These are phyloP conservation scores for Sthenelais limicola DNA, from an alignment of 2,888 invertebrate species.

Conservation along the genomic window DNA sequence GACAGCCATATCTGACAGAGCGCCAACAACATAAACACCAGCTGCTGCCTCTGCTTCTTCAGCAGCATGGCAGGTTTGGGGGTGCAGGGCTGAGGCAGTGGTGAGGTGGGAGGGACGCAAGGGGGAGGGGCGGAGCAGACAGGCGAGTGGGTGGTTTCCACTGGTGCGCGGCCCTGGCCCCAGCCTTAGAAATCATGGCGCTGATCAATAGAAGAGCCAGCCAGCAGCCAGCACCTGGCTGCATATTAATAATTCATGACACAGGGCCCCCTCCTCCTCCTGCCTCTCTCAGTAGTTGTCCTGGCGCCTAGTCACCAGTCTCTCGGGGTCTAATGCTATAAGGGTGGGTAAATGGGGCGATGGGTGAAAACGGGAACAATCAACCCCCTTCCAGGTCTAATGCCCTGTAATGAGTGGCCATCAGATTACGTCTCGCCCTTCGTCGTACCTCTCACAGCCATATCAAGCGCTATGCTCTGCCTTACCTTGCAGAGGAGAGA, in stretches of 20 bases:
- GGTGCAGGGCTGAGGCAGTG: not conserved
- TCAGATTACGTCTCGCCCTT: too few species aligned
- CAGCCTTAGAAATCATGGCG: not conserved
- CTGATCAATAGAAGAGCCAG: conserved; percentile 5
- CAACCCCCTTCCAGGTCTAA: too few species aligned
- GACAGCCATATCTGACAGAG: too few species aligned
- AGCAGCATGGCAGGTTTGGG: not conserved
- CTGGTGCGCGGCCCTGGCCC: conserved; percentile 8
- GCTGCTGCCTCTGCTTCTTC: not conserved
- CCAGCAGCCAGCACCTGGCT: not conserved
- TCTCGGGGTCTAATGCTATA: not conserved
- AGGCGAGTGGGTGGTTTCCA: not conserved
- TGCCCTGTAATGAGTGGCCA: too few species aligned
- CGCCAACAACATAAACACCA: not conserved
- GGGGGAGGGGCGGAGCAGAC: not conserved
- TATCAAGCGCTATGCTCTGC: too few species aligned
- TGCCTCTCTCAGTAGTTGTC: not conserved
- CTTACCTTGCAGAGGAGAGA: too few species aligned
- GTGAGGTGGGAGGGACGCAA: not conserved
- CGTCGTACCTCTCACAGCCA: too few species aligned
- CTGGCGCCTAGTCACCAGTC: not conserved
- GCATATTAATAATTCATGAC: conserved; percentile 26
- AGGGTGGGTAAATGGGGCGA: too few species aligned
- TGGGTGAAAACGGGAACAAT: too few species aligned
- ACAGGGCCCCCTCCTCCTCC: not conserved